Conservation (phyloP, 2,888 invertebrate genomes). For the Amiota communis region DNA sequence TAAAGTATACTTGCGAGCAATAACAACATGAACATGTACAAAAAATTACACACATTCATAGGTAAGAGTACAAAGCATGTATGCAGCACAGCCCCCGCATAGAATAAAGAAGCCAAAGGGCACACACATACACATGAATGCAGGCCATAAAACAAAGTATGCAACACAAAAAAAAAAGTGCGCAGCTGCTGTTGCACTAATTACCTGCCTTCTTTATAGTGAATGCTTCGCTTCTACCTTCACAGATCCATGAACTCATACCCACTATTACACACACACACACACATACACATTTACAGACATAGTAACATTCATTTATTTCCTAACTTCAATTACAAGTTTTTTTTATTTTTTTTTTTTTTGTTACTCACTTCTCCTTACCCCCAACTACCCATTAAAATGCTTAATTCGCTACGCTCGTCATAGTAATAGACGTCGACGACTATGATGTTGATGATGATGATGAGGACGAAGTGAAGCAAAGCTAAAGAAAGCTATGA, state of each 20-base stretch:
- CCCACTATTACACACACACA: background rate
- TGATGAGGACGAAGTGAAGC: too few species aligned
- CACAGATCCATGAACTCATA: background rate
- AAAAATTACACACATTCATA: too few species aligned
- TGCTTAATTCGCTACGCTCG: constrained; percentile 65
- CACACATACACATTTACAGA: background rate
- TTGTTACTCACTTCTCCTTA: background rate
- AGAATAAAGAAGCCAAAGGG: constrained; percentile 32
- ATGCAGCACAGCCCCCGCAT: too few species aligned
- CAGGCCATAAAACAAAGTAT: constrained; percentile 43
- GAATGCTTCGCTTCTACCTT: too few species aligned
- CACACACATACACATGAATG: constrained; percentile 41
- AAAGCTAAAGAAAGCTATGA: background rate
- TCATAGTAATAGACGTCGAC: too few species aligned
- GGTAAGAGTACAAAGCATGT: too few species aligned
- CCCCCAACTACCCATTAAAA: constrained; percentile 65
- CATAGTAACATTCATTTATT: background rate
- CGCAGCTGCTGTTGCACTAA: constrained; percentile 33
- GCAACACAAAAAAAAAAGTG: constrained; percentile 38
- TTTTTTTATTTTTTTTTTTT: constrained; percentile 29
- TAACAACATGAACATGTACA: too few species aligned
- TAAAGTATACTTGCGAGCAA: too few species aligned
- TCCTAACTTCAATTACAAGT: constrained; percentile 65
- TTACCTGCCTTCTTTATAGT: background rate
- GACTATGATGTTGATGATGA: too few species aligned